phyloP scores from a whole-genome alignment of 2,113 vertebrate genomes.

The Ciconia maguari region DNA sequence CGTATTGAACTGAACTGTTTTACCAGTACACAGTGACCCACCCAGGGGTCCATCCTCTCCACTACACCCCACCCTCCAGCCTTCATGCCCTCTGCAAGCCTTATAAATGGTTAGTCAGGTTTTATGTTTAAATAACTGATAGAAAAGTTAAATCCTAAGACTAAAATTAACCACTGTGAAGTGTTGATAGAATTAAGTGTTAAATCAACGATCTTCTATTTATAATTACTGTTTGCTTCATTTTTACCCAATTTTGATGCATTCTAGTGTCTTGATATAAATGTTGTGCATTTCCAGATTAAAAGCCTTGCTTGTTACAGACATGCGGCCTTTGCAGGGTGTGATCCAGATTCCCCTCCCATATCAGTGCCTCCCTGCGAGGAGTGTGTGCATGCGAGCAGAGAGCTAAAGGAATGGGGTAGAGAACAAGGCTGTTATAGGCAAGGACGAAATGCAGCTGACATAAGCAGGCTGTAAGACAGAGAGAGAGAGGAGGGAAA shows the following conservation, averaged over 20 bases:
- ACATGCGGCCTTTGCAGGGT: background rate
- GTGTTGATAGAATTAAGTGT: background rate
- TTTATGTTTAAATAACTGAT: background rate
- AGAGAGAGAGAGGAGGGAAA: no score
- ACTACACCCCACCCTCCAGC: no score
- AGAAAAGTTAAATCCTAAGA: background rate
- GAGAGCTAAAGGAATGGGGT: background rate
- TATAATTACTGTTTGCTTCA: background rate
- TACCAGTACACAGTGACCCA: background rate
- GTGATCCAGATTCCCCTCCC: background rate
- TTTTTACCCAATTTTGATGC: background rate
- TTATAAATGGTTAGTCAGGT: background rate
- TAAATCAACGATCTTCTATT: background rate
- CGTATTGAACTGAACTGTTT: background rate
- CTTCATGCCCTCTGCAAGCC: background rate
- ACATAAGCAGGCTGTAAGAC: background rate
- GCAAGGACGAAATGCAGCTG: background rate
- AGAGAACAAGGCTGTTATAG: background rate
- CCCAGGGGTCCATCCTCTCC: background rate
- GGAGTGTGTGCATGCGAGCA: fast-evolving
- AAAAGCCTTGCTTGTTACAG: background rate
- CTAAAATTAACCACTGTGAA: background rate
- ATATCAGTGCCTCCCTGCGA: background rate
- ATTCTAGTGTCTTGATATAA: background rate
- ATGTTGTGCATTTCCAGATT: background rate